A percentile compares a stretch with the other conserved stretches of the same genome.
phyloP scores from a whole-genome alignment of 1,140 invertebrate genomes.

The Drosophila elegans region DNA sequence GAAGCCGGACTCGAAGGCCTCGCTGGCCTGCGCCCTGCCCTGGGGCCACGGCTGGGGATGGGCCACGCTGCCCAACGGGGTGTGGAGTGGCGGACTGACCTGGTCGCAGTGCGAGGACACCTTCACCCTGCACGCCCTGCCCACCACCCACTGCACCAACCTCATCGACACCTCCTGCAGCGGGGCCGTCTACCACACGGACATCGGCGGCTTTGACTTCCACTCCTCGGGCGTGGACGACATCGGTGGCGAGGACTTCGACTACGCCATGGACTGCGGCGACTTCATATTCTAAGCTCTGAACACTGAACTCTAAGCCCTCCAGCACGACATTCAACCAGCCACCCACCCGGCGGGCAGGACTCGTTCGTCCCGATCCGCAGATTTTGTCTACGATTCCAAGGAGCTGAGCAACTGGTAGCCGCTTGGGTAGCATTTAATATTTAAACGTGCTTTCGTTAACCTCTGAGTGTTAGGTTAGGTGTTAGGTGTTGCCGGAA shows the following conservation, averaged over 20 bases:
- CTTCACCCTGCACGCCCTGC: constrained; percentile 87
- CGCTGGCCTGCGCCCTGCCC: constrained; percentile 78
- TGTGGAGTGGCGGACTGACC: constrained; percentile 87
- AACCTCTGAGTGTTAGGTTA: constrained; percentile 35
- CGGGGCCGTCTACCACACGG: constrained; percentile 87
- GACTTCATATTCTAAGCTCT: constrained; percentile 87
- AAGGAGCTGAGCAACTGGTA: constrained; percentile 23
- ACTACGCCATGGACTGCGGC: constrained; percentile 87
- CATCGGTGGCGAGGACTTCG: constrained; percentile 87
- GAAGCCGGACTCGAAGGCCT: constrained; percentile 81
- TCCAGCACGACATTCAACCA: constrained; percentile 5
- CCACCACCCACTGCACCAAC: constrained; percentile 87
- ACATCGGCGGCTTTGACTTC: constrained; percentile 86
- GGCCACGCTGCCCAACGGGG: constrained; percentile 87
- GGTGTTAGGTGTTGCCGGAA: constrained; percentile 39
- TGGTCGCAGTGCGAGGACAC: constrained; percentile 88
- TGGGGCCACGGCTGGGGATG: constrained; percentile 87
- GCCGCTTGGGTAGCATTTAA: constrained; percentile 34
- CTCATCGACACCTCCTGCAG: constrained; percentile 86
- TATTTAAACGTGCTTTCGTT: constrained; percentile 29
- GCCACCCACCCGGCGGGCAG: constrained; percentile 40
- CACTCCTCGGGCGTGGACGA: constrained; percentile 86
- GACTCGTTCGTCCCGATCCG: constrained; percentile 1
- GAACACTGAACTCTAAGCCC: constrained; percentile 74
- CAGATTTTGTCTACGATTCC: constrained; percentile 7